Evolutionary conservation across 1,140 invertebrate genomes (phyloP).

Genomic region (Cyclargus thomasi): DNA sequence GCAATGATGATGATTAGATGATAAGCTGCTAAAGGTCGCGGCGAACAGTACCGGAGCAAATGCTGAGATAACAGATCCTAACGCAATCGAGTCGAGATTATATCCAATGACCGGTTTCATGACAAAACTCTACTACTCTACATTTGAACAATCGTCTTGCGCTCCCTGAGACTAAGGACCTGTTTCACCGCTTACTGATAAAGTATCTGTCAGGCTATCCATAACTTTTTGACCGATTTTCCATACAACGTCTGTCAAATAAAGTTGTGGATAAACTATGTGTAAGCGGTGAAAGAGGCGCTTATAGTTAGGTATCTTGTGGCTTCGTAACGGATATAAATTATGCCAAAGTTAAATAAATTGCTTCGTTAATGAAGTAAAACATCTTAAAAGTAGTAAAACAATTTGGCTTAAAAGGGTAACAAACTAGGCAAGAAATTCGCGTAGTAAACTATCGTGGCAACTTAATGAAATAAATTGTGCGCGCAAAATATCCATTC

Average conservation of each 20-base stretch:
- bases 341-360: neutral
- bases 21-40: neutral
- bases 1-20: constrained; percentile 9
- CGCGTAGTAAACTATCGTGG: neutral
- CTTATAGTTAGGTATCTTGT: neutral
- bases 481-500: neutral
- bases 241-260: no score
- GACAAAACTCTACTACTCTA: neutral
- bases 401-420: neutral
- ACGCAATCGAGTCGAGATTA: neutral
- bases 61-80: neutral
- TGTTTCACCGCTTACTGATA: no score
- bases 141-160: neutral
- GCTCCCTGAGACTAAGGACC: neutral
- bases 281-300: no score
- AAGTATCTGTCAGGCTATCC: no score
- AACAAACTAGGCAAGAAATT: neutral
- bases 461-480: neutral
- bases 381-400: neutral
- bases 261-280: no score
- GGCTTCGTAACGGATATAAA: neutral
- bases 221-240: no score
- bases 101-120: neutral
- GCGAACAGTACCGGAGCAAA: neutral
- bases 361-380: neutral